Evolutionary conservation across 2,888 invertebrate genomes (phyloP).

Genomic region (Nemapogon koenigi): DNA sequence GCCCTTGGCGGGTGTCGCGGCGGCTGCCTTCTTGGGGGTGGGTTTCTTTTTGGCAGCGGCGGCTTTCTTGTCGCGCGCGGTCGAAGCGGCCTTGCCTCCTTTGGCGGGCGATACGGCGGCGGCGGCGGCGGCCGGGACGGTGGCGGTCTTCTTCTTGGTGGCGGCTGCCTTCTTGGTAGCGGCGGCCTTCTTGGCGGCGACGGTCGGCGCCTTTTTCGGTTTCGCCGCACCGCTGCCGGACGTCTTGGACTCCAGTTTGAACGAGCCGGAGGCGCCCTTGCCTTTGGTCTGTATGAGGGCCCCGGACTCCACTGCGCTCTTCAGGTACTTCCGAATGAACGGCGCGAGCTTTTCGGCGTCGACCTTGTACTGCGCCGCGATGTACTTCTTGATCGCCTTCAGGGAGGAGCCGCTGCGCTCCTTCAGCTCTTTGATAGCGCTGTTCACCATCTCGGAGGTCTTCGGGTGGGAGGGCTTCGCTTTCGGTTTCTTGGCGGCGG

Average conservation of each 20-base stretch:
- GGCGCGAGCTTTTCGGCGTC: slow-evolving; percentile 63
- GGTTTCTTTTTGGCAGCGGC: slow-evolving; percentile 18
- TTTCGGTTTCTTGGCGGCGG: slow-evolving; percentile 24
- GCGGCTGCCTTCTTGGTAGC: slow-evolving; percentile 15
- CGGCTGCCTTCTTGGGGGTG: slow-evolving; percentile 16
- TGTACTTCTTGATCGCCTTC: slow-evolving; percentile 68
- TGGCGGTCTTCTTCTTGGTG: slow-evolving; percentile 14
- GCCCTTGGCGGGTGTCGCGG: slow-evolving; percentile 19
- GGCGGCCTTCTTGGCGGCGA: slow-evolving; percentile 18
- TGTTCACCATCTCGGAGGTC: slow-evolving; percentile 69
- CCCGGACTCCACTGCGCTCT: slow-evolving; percentile 59
- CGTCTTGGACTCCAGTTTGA: slow-evolving; percentile 37
- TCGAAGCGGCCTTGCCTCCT: slow-evolving; percentile 13
- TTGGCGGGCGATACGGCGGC: slow-evolving; percentile 25
- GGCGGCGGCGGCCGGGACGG: slow-evolving; percentile 20
- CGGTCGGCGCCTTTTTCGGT: slow-evolving; percentile 5
- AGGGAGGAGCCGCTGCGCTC: slow-evolving; percentile 67
- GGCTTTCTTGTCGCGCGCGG: slow-evolving; percentile 19
- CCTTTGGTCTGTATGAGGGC: slow-evolving; percentile 62
- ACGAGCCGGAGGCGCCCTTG: slow-evolving; percentile 54
- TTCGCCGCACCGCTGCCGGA: slow-evolving; percentile 9
- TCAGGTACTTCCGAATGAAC: slow-evolving; percentile 67
- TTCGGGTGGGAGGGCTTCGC: slow-evolving; percentile 20
- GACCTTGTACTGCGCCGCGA: slow-evolving; percentile 63
- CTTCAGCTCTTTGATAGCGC: slow-evolving; percentile 56